A percentile compares a stretch with the other conserved stretches of the same genome.
These are phyloP conservation scores for Agonopterix heracliana DNA, from an alignment of 2,888 invertebrate species.

Conservation along the genomic window DNA sequence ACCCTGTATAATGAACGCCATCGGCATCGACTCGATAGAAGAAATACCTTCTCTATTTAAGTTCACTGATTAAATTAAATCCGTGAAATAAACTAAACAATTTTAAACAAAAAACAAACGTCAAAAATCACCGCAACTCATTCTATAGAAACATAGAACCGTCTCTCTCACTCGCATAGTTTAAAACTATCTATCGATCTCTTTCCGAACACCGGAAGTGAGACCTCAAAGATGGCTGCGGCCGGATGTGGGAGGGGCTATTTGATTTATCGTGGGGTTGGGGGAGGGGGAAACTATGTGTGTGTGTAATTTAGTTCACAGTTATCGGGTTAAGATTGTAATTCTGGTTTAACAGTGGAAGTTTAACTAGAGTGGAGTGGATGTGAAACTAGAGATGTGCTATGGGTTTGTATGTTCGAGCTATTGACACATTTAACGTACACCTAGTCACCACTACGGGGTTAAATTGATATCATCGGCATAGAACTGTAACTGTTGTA, in stretches of 20 bases:
- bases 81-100: not conserved
- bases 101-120: slow-evolving; percentile 6
- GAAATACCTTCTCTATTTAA: no score
- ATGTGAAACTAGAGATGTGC: no score
- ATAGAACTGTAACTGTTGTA: no score
- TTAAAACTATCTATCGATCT: slow-evolving; percentile 10
- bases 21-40: no score
- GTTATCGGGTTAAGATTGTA: not conserved
- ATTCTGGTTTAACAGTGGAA: not conserved
- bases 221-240: slow-evolving; percentile 74
- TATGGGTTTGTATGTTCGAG: not conserved
- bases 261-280: slow-evolving; percentile 58
- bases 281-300: slow-evolving; percentile 13
- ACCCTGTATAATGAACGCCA: no score
- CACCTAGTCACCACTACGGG: no score
- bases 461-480: no score
- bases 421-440: no score
- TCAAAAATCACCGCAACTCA: slow-evolving; percentile 26
- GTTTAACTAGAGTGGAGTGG: not conserved
- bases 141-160: slow-evolving; percentile 20
- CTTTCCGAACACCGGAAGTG: slow-evolving; percentile 53
- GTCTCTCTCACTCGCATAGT: slow-evolving; percentile 23
- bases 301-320: slow-evolving; percentile 19
- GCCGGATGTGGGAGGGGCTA: slow-evolving; percentile 67
- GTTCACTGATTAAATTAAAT: no score